A percentile compares a stretch with the other conserved stretches of the same genome.
Evolutionary conservation across 2,888 invertebrate species (phyloP).

Genomic region (Phaedon cochleariae): DNA sequence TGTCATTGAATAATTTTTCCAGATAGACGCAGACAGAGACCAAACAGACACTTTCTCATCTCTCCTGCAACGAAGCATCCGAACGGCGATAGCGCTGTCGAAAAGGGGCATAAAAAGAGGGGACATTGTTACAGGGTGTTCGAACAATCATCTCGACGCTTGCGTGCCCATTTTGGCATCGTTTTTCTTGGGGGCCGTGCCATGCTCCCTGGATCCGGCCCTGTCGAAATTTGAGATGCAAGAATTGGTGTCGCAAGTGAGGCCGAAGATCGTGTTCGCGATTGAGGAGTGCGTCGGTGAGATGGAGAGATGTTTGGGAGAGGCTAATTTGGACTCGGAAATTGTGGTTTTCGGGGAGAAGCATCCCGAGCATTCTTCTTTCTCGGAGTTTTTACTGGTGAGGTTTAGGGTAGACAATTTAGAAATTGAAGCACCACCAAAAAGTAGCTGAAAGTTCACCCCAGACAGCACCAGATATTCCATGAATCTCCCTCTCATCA

Average conservation of each 20-base stretch:
- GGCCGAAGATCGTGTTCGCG: constrained; percentile 51
- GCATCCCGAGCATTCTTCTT: constrained; percentile 29
- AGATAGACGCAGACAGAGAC: constrained; percentile 54
- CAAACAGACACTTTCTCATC: constrained; percentile 61
- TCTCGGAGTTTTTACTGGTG: constrained; percentile 37
- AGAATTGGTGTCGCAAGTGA: constrained; percentile 45
- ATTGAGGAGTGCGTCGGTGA: constrained; percentile 37
- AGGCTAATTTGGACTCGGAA: constrained; percentile 36
- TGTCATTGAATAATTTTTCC: constrained; percentile 32
- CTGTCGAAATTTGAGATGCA: constrained; percentile 44
- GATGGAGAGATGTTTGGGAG: constrained; percentile 41
- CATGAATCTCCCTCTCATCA: no score
- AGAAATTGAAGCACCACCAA: no score
- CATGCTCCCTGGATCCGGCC: constrained; percentile 49
- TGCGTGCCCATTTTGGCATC: constrained; percentile 63
- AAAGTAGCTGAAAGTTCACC: no score
- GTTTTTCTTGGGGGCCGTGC: constrained; percentile 60
- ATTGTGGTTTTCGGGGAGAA: constrained; percentile 49
- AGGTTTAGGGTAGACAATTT: no score
- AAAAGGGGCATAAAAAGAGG: constrained; percentile 58
- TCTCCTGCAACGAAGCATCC: constrained; percentile 59
- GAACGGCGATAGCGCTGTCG: constrained; percentile 61
- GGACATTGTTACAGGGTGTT: constrained; percentile 64
- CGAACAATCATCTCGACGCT: constrained; percentile 62
- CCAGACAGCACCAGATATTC: no score